Evolutionary conservation across 2,888 invertebrate species (phyloP), one percentile per base, ranked within the genome.

Genomic region (Selenia dentaria): DNA sequence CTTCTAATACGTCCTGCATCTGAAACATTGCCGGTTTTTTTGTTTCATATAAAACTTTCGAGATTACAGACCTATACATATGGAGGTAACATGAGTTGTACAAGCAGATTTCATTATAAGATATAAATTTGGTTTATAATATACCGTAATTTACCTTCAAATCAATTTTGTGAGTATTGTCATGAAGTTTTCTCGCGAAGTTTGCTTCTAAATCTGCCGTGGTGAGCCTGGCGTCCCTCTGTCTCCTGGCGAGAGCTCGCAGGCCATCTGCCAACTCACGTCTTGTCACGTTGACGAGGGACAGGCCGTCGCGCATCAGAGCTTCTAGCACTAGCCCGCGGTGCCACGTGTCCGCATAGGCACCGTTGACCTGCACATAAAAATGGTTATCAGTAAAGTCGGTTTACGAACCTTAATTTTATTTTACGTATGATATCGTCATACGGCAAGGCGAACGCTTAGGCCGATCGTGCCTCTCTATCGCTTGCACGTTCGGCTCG

Each of bases 331-430:
- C 72, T 36, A 91, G 69, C 0, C 92, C 86, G 6, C 91, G 85
- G 39, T 92, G 91, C 92, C 93, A 92, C 39, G 93, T 87, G 60
- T 94, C 93, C 25, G 92, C 89, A 66, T 93, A 93, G 65, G 93
- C 92, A 52, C 93, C 93, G 60, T 92, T 92, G 25, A 93, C 92
- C 93, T 94, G 31, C 28, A 22, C 6, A 5, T 18, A 18, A 18
- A 18, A n/a, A n/a, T n/a, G n/a, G n/a, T n/a, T n/a, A n/a, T n/a
- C n/a, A n/a, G n/a, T n/a, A n/a, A n/a, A n/a, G n/a, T n/a, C n/a
- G n/a, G n/a, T n/a, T n/a, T n/a, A n/a, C n/a, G n/a, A n/a, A n/a
- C n/a, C n/a, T n/a, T 18, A 18, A 18, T 6, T 2, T 18, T 18
- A 18, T 18, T 18, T 18, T 4, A 18, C n/a, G n/a, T n/a, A n/a